Conservation (phyloP, 2,888 invertebrate species). For the Petrolisthes manimaculis region DNA sequence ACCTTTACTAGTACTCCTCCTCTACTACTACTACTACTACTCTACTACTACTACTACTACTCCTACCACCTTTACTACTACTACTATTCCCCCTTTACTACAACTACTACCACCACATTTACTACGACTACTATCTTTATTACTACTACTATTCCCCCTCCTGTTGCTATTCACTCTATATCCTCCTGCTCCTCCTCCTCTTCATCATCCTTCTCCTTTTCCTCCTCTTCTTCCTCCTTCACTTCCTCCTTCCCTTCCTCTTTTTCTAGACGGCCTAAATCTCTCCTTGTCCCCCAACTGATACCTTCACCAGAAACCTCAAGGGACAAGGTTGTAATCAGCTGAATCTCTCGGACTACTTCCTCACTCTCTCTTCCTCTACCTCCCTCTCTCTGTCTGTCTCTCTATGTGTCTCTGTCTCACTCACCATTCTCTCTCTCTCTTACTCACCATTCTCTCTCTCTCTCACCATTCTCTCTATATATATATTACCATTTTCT, state of each 20-base stretch:
- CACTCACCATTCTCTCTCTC: not conserved
- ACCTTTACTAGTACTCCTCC: too few relatives aligned
- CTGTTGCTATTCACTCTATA: not conserved
- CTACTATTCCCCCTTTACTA: not conserved
- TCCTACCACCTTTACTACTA: too few relatives aligned
- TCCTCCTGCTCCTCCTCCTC: not conserved
- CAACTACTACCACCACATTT: too few relatives aligned
- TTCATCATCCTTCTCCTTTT: not conserved
- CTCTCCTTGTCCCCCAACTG: not conserved
- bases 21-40: too few relatives aligned
- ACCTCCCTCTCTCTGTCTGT: not conserved
- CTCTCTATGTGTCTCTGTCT: not conserved
- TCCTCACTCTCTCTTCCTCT: conserved; percentile 1
- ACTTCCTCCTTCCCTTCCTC: not conserved
- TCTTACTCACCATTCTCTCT: not conserved
- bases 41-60: too few relatives aligned
- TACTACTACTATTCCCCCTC: not conserved
- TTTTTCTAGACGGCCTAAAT: not conserved
- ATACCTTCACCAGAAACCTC: not conserved
- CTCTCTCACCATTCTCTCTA: not conserved
- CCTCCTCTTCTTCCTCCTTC: not conserved
- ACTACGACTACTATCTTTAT: too few relatives aligned
- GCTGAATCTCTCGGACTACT: not conserved
- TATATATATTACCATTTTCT: not conserved
- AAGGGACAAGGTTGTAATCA: too few relatives aligned